Conservation (phyloP, 2,113 vertebrate genomes). For the Benthochromis sp. region DNA sequence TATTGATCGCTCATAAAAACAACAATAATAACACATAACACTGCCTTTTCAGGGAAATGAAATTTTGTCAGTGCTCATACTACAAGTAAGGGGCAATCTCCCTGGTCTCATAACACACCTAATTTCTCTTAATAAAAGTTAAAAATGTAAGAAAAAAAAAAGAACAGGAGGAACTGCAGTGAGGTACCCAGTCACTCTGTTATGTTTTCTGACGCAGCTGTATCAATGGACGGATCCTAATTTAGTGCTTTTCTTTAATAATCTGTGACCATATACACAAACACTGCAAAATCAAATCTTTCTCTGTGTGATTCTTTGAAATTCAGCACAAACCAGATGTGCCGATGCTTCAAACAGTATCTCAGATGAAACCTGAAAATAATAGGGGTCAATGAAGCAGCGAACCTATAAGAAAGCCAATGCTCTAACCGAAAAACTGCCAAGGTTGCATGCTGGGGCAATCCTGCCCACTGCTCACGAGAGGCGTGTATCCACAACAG, state of each 20-base stretch:
- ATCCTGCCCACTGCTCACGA: not conserved
- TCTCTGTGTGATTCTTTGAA: not conserved
- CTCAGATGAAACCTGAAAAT: not conserved
- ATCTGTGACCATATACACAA: not conserved
- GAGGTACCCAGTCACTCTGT: not conserved
- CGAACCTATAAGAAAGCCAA: conserved; percentile 19
- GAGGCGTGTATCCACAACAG: not conserved
- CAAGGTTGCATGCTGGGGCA: not conserved
- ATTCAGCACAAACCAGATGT: not conserved
- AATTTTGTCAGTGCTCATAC: not conserved
- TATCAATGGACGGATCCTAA: not conserved
- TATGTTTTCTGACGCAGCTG: not conserved
- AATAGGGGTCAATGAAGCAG: not conserved
- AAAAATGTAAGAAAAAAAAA: not conserved
- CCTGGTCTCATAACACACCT: not conserved
- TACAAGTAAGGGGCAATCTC: not conserved
- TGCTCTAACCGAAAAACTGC: not conserved
- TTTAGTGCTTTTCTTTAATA: not conserved
- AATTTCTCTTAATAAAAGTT: not conserved
- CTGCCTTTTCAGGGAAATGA: not conserved
- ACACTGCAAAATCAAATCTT: not conserved
- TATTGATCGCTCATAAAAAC: not conserved
- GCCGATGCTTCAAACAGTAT: not conserved
- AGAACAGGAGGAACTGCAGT: not conserved
- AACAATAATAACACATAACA: not conserved